A percentile compares a stretch with the other conserved stretches of the same genome.
Evolutionary conservation across 2,797 vertebrate genomes (phyloP).

Genomic region (Labeo calbasu): DNA sequence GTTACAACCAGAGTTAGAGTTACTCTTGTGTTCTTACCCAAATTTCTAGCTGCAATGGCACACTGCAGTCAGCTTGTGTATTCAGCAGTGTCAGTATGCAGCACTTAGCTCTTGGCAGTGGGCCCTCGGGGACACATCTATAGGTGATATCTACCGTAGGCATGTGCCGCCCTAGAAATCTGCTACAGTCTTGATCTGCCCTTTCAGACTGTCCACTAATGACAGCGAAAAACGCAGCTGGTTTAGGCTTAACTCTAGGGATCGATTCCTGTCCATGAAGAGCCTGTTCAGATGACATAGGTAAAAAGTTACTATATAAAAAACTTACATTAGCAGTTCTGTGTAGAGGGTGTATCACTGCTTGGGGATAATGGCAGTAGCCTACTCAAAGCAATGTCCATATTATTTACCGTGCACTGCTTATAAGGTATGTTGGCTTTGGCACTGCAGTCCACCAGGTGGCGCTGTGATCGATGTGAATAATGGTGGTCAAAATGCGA

Average conservation of each 20-base stretch:
- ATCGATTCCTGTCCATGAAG: constrained; percentile 15
- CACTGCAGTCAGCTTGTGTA: constrained; percentile 50
- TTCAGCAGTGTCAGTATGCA: constrained; percentile 44
- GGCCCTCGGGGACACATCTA: constrained; percentile 39
- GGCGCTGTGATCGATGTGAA: not conserved
- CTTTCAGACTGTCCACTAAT: constrained; percentile 23
- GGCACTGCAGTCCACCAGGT: not conserved
- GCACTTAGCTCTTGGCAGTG: constrained; percentile 46
- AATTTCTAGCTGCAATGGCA: constrained; percentile 22
- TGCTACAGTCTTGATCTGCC: constrained; percentile 6
- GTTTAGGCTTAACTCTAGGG: not conserved
- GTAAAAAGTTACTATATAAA: constrained; percentile 15
- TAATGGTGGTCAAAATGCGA: not conserved
- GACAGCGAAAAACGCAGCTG: constrained; percentile 43
- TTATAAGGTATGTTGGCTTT: not conserved
- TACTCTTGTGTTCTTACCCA: not conserved
- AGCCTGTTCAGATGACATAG: constrained; percentile 20
- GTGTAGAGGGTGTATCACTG: not conserved
- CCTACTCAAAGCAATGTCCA: not conserved
- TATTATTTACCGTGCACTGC: not conserved
- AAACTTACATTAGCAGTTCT: not conserved
- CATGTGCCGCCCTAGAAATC: constrained; percentile 7
- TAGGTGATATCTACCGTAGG: constrained; percentile 48
- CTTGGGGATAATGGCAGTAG: not conserved
- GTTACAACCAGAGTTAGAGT: constrained; percentile 5